A percentile compares a stretch with the other conserved stretches of the same genome.
Evolutionary conservation across 2,797 vertebrate genomes (phyloP).

Genomic region (Nannoperca australis): DNA sequence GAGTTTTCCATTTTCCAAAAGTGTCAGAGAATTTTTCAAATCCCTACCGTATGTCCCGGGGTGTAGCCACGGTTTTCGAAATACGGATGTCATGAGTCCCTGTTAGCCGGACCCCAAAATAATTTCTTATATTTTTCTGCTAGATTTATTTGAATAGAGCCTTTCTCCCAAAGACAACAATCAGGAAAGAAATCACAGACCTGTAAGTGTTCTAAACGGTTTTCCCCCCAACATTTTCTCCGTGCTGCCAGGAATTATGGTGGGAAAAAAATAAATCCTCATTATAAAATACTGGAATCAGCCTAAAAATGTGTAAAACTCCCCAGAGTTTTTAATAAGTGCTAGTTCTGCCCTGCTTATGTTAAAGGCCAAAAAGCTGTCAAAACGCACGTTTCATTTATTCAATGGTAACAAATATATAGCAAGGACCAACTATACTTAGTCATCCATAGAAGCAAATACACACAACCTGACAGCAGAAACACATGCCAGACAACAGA

Average conservation of each 20-base stretch:
- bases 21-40: neutral
- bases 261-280: neutral
- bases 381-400: neutral
- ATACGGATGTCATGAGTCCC: too few relatives aligned
- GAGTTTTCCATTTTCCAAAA: neutral
- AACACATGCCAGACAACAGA: neutral
- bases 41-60: neutral
- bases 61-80: neutral
- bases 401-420: neutral
- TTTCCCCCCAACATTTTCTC: neutral
- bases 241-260: neutral
- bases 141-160: neutral
- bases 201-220: neutral
- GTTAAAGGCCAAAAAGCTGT: neutral
- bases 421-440: neutral
- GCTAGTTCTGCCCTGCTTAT: neutral
- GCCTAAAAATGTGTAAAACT: neutral
- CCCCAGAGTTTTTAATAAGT: neutral
- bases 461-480: neutral
- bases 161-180: neutral
- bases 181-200: neutral
- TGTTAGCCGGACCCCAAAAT: neutral
- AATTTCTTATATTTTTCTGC: too few relatives aligned
- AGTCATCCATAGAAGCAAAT: neutral
- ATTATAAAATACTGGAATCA: neutral